phyloP scores from a whole-genome alignment of 2,888 invertebrate genomes.

The Coremacera marginata region DNA sequence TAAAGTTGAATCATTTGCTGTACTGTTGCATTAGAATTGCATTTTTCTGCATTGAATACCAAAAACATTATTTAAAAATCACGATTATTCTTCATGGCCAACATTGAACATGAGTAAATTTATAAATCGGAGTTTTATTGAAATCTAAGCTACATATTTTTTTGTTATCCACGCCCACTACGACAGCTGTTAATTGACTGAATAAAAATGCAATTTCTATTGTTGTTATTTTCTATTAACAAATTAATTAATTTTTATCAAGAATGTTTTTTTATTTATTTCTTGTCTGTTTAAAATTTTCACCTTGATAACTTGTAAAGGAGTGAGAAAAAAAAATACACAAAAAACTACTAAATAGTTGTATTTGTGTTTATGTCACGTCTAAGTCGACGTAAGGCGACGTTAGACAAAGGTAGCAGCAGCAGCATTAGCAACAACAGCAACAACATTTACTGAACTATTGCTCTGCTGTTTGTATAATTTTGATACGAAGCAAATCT shows the following conservation, averaged over 20 bases:
- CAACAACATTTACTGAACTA: background rate
- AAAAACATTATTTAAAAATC: background rate
- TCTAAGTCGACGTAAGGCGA: background rate
- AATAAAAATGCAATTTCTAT: background rate
- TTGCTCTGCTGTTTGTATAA: background rate
- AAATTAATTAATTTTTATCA: conserved; percentile 31
- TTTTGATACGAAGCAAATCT: background rate
- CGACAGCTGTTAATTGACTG: background rate
- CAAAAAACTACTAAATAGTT: background rate
- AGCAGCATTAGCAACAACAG: background rate
- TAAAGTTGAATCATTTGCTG: conserved; percentile 65
- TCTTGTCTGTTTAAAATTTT: conserved; percentile 27
- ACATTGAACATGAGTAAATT: conserved; percentile 1
- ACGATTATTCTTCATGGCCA: conserved; percentile 16
- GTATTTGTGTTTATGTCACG: conserved; percentile 22
- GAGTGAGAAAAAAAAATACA: conserved; percentile 1
- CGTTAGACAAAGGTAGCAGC: conserved; percentile 5
- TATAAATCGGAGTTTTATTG: conserved; percentile 21
- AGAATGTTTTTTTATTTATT: conserved; percentile 9
- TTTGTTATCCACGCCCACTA: background rate
- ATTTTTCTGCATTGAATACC: conserved; percentile 1
- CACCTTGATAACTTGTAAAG: conserved; percentile 30
- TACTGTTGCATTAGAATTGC: conserved; percentile 44
- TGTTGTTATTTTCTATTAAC: background rate
- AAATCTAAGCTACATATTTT: background rate